Evolutionary conservation across 1,140 invertebrate genomes (phyloP).

Genomic region (Hirudo medicinalis): DNA sequence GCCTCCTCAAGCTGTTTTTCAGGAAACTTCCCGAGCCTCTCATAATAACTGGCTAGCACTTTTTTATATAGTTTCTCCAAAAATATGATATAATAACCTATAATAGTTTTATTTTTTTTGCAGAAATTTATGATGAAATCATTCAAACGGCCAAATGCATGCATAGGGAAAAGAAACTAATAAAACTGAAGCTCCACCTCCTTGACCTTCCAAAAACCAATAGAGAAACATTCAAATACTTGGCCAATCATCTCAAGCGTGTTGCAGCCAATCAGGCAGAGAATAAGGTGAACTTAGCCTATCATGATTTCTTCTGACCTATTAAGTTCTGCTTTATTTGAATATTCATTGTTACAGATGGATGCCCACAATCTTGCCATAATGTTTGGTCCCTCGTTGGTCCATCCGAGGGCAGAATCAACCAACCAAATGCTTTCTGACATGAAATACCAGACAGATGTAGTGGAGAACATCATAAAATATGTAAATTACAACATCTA

Average conservation of each 20-base stretch:
- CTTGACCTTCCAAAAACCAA: constrained; percentile 69
- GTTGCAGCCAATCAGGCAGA: constrained; percentile 68
- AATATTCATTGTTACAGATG: not conserved
- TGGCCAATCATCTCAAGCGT: constrained; percentile 70
- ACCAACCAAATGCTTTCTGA: constrained; percentile 7
- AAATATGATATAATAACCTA: not conserved
- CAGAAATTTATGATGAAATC: constrained; percentile 79
- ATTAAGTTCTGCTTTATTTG: not conserved
- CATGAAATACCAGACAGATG: constrained; percentile 5
- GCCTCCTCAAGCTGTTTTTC: constrained; percentile 80
- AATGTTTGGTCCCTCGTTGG: constrained; percentile 10
- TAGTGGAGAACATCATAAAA: constrained; percentile 1
- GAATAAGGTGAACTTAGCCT: constrained; percentile 53
- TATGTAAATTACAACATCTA: not conserved
- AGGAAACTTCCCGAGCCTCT: constrained; percentile 79
- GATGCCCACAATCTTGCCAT: constrained; percentile 7
- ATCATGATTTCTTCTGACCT: not conserved
- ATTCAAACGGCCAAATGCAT: constrained; percentile 77
- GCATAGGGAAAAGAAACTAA: constrained; percentile 56
- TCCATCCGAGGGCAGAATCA: not conserved
- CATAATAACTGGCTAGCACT: constrained; percentile 52
- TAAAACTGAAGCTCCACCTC: constrained; percentile 60
- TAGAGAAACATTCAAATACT: constrained; percentile 77
- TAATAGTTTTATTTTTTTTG: constrained; percentile 19
- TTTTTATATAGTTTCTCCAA: not conserved